Percentiles rank a stretch among this genome's conserved stretches.
Conservation (phyloP, 2,113 vertebrate genomes). For the Callocephalon fimbriatum region DNA sequence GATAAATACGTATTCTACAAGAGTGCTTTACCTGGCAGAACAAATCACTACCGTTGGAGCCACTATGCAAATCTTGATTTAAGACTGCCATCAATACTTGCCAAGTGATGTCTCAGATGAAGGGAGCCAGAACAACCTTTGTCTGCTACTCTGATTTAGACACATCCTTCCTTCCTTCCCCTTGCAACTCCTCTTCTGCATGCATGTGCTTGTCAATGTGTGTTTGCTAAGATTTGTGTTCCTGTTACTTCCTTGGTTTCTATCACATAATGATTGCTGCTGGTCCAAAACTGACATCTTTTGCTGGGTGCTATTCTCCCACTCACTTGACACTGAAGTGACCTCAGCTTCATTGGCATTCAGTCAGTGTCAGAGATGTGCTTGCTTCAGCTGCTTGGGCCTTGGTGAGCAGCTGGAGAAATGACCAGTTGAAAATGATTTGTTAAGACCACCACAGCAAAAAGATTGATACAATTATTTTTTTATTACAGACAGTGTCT, state of each 20-base stretch:
- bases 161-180: neutral
- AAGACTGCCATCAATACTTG: conserved; percentile 27
- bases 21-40: conserved; percentile 27
- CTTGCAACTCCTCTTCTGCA: neutral
- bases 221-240: conserved; percentile 33
- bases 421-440: conserved; percentile 85
- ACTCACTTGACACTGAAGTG: conserved; percentile 32
- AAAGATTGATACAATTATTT: conserved; percentile 88
- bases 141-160: conserved; percentile 36
- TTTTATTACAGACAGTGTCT: conserved; percentile 82
- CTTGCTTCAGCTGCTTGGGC: conserved; percentile 78
- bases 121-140: conserved; percentile 45
- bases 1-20: conserved; percentile 20
- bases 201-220: neutral
- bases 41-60: neutral
- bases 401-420: conserved; percentile 83
- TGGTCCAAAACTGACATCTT: conserved; percentile 67
- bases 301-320: conserved; percentile 31
- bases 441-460: conserved; percentile 82
- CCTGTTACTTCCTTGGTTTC: conserved; percentile 27
- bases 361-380: conserved; percentile 66
- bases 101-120: conserved; percentile 22
- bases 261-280: conserved; percentile 37
- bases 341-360: conserved; percentile 82
- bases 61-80: conserved; percentile 72